Percentiles rank a stretch among this genome's conserved stretches.
Conservation (phyloP, 2,888 invertebrate species). For the Peribatodes rhomboidaria region DNA sequence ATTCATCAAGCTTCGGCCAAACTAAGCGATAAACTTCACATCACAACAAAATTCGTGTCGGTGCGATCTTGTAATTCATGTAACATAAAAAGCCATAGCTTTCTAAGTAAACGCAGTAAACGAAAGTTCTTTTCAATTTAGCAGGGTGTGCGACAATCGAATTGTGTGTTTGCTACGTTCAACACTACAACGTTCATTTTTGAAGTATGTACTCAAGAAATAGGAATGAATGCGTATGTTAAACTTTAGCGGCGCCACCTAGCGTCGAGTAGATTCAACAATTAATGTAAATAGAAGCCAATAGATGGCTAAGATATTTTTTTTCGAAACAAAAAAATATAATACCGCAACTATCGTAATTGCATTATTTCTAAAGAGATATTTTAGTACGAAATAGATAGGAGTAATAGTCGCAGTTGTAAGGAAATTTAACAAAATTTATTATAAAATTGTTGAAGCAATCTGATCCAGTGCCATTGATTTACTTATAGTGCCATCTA, state of each 20-base stretch:
- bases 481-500: no score
- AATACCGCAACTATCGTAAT: no score
- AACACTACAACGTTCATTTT: conserved; percentile 5
- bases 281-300: not conserved
- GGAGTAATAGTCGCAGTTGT: no score
- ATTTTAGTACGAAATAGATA: no score
- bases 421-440: no score
- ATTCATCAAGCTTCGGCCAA: conserved; percentile 70
- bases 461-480: no score
- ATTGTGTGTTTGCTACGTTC: conserved; percentile 5
- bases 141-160: not conserved
- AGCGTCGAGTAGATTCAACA: conserved; percentile 36
- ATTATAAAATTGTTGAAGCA: no score
- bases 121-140: not conserved
- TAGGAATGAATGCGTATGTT: conserved; percentile 12
- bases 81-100: not conserved
- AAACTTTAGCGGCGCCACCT: conserved; percentile 30
- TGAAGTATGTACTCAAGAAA: not conserved
- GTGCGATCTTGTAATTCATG: conserved; percentile 29
- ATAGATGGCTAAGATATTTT: conserved; percentile 21
- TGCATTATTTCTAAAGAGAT: no score
- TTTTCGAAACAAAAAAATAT: not conserved
- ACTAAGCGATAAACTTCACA: conserved; percentile 59
- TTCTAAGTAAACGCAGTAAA: no score
- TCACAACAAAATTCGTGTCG: conserved; percentile 2